These are phyloP conservation scores for Motacilla tschutschensis DNA, from an alignment of 2,113 vertebrate genomes.

Conservation along the genomic window DNA sequence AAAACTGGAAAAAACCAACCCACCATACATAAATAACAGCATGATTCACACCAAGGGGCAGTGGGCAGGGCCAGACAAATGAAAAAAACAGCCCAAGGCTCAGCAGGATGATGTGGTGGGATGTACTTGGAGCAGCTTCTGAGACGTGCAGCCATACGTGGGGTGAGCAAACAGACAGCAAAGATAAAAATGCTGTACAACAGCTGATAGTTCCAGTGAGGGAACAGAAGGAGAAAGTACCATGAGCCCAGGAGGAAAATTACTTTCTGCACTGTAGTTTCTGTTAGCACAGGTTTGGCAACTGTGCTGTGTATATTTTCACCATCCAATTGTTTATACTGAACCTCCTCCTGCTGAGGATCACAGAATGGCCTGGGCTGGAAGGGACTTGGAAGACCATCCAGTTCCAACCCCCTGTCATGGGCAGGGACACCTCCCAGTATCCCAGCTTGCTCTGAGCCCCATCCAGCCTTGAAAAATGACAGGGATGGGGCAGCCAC, in stretches of 20 bases:
- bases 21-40: constrained; percentile 22
- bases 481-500: background rate
- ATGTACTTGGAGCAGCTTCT: background rate
- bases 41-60: constrained; percentile 35
- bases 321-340: background rate
- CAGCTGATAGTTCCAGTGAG: background rate
- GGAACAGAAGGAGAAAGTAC: background rate
- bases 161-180: background rate
- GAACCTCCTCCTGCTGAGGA: background rate
- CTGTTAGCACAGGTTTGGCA: background rate
- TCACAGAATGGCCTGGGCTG: background rate
- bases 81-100: background rate
- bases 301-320: background rate
- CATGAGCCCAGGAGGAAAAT: background rate
- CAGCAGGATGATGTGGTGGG: background rate
- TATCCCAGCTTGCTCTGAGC: accelerated
- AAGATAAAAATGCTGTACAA: background rate
- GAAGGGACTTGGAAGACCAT: background rate
- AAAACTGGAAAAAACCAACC: background rate
- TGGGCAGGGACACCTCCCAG: background rate
- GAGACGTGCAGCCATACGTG: accelerated
- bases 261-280: background rate
- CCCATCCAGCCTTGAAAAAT: accelerated
- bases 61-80: constrained; percentile 25
- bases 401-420: background rate